Base-by-base conservation (phyloP, 2,797 vertebrate species). In the Caiman crocodilus region DNA sequence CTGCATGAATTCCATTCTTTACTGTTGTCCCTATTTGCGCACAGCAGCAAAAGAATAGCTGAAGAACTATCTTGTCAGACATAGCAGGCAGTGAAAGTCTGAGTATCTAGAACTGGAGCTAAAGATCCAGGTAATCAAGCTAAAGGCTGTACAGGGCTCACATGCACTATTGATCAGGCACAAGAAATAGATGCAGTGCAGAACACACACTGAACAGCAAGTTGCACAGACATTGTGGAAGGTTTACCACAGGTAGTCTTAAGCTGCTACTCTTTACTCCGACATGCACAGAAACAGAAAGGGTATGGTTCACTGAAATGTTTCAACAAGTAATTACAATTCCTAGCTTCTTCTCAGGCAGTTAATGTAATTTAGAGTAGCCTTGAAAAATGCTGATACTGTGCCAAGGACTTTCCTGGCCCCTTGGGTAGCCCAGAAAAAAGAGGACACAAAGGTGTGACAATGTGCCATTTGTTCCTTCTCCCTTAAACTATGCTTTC, bases 161-260 rank as follows among this genome's bases (percentile, higher is more conserved):
- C 1, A 0, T 69, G 6, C 2, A 1, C 21, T 21, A 1, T 14
- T 65, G 69, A 55, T 67, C 18, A 28, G 67, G 5, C 63, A 23
- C 5, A 50, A 50, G 55, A 76, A 3, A 18, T 76, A 71, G 30
- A 30, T 50, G 7, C 30, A 28, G 28, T 57, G 7, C 42, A 67
- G 55, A 5, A 73, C 23, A 55, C 3, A 76, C 59, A 60, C 13
- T n/a, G 42, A 67, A 4, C 17, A 71, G 10, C n/a, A 57, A 50
- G 79, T 73, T 57, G 8, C 13, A 64, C 26, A 87, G n/a, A 6
- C 42, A 10, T 50, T 50, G 10, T 50, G 42, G 42, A 50, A 50
- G 42, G 10, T 50, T 50, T 50, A 50, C 42, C 42, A 50, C 42
- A 50, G 42, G 42, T 10, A 50, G 9, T 50, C 42, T 50, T 50